These are phyloP conservation scores for Drosophila quadrilineata DNA, from an alignment of 1,140 invertebrate species.

Conservation along the genomic window DNA sequence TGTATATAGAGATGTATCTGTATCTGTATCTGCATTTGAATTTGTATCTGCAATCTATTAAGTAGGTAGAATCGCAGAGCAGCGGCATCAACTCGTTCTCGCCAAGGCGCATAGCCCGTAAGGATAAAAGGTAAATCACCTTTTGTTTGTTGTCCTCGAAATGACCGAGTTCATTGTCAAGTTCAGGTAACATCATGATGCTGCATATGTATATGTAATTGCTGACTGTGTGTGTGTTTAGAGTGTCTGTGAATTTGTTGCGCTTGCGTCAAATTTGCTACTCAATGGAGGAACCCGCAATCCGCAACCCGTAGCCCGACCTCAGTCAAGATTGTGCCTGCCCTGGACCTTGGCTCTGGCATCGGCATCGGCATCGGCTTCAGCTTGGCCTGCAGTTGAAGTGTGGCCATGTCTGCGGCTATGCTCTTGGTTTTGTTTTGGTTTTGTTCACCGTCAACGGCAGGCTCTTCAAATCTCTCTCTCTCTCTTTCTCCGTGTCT, in stretches of 20 bases:
- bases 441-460: no score
- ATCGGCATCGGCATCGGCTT: neutral
- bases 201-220: constrained; percentile 6
- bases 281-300: constrained; percentile 20
- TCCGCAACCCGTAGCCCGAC: neutral
- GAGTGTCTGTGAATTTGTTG: constrained; percentile 49
- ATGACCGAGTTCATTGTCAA: constrained; percentile 51
- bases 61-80: constrained; percentile 4
- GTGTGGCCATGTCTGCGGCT: constrained; percentile 53
- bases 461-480: neutral
- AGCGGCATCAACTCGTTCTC: constrained; percentile 37
- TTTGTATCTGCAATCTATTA: constrained; percentile 1
- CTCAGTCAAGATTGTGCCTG: no score
- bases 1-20: constrained; percentile 15
- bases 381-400: constrained; percentile 45
- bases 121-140: constrained; percentile 52
- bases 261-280: constrained; percentile 69
- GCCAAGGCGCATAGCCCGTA: constrained; percentile 38
- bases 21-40: constrained; percentile 18
- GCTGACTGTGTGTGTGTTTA: constrained; percentile 13
- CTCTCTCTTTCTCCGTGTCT: neutral
- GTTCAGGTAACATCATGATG: constrained; percentile 37
- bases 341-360: no score
- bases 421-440: constrained; percentile 41
- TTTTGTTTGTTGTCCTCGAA: constrained; percentile 51